A percentile compares a stretch with the other conserved stretches of the same genome.
phyloP scores from a whole-genome alignment of 1,140 invertebrate species.

The Micrasema minimum region DNA sequence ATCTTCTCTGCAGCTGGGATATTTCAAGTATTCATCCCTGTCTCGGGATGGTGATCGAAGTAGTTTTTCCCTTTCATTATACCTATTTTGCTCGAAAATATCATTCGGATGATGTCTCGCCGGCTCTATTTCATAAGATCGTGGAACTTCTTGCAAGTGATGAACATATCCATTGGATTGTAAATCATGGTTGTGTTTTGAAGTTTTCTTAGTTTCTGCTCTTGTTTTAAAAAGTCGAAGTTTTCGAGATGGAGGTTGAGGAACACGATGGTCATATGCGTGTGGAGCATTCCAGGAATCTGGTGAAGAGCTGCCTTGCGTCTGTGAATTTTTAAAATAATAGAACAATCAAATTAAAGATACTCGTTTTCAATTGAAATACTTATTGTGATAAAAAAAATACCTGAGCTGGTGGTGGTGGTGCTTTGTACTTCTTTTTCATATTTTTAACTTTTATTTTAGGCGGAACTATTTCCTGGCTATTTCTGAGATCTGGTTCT shows the following conservation, averaged over 20 bases:
- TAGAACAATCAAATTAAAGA: neutral
- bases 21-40: slow-evolving; percentile 61
- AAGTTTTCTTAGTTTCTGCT: slow-evolving; percentile 72
- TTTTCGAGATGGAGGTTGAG: slow-evolving; percentile 67
- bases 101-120: slow-evolving; percentile 58
- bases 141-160: slow-evolving; percentile 56
- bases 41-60: slow-evolving; percentile 60
- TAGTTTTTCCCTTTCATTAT: slow-evolving; percentile 49
- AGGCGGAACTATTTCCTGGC: slow-evolving; percentile 57
- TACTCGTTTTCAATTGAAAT: neutral
- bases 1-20: slow-evolving; percentile 57
- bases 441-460: slow-evolving; percentile 60
- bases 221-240: slow-evolving; percentile 78
- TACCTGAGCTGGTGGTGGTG: slow-evolving; percentile 68
- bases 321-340: slow-evolving; percentile 39
- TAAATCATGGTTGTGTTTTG: slow-evolving; percentile 46
- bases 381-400: slow-evolving; percentile 45
- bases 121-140: slow-evolving; percentile 60
- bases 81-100: slow-evolving; percentile 61
- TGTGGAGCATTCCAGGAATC: slow-evolving; percentile 61
- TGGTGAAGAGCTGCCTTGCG: slow-evolving; percentile 65
- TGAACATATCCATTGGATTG: slow-evolving; percentile 52
- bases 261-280: slow-evolving; percentile 51
- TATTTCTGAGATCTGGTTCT: slow-evolving; percentile 74
- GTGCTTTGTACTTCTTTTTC: slow-evolving; percentile 75